Conservation (phyloP, 1,140 invertebrate genomes). For the Conopomorpha cramerella region DNA sequence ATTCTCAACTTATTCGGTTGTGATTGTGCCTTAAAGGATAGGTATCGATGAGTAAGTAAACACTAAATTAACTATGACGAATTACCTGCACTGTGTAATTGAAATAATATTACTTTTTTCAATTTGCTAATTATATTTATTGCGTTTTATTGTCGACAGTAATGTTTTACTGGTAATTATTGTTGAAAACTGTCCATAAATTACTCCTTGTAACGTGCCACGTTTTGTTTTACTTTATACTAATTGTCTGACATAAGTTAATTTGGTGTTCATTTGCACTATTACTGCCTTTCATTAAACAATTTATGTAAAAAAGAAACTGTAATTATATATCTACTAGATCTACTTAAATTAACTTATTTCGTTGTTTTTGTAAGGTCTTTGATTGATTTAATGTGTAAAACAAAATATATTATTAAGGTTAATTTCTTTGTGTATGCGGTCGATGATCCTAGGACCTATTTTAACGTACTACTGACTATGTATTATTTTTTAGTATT, state of each 20-base stretch:
- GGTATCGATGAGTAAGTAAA: too few relatives aligned
- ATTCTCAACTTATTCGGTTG: too few relatives aligned
- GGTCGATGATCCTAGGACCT: background rate
- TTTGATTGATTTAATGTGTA: background rate
- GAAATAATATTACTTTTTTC: background rate
- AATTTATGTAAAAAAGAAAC: slow-evolving; percentile 2
- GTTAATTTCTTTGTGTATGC: too few relatives aligned
- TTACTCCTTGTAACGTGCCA: too few relatives aligned
- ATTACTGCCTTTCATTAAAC: background rate
- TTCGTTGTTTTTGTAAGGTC: slow-evolving; percentile 11
- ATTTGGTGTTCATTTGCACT: too few relatives aligned
- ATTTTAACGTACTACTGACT: background rate
- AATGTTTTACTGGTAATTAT: too few relatives aligned
- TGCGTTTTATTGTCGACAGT: too few relatives aligned
- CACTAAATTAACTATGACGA: too few relatives aligned
- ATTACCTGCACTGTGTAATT: background rate
- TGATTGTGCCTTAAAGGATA: too few relatives aligned
- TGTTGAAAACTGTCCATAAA: too few relatives aligned
- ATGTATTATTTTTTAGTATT: slow-evolving; percentile 7
- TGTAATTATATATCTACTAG: background rate
- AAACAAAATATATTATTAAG: background rate
- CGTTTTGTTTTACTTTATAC: too few relatives aligned
- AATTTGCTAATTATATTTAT: background rate
- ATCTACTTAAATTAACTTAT: slow-evolving; percentile 14
- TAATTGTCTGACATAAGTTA: too few relatives aligned